Base-by-base conservation (phyloP, 2,888 invertebrate species). In the Lepidochrysops patricia region DNA sequence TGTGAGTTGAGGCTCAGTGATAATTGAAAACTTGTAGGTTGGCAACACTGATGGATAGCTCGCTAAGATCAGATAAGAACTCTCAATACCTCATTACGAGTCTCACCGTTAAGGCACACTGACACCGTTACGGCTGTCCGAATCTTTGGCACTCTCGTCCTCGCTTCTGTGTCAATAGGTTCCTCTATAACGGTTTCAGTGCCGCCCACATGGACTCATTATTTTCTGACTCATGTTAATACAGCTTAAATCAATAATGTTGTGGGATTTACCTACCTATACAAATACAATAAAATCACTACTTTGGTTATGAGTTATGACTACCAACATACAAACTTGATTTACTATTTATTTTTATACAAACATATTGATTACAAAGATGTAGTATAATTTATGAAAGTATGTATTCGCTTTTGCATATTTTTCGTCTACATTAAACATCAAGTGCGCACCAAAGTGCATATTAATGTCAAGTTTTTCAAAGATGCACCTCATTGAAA, bases 41-140 rank as follows among this genome's bases (percentile, higher is more conserved):
- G 7, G 12, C 2, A 43, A 43, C 43, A 43, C 19, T 43, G 19
- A 43, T 43, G 43, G 7, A 43, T 43, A 43, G 19, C 43, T 43
- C 15, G 6, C 13, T 43, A 9, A 19, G 12, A 15, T 37, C 37
- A 37, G 37, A 23, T 43, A 43, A 43, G 43, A 43, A 15, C 37
- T 43, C n/a, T 35, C 57, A 57, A 64, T 60, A 32, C 66, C 68
- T 62, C 57, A 61, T 62, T 60, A 68, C 68, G 74, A 64, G 68
- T 66, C 75, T 71, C 76, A 80, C 86, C 83, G 84, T 84, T 85
- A 84, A 67, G 74, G 75, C 86, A 84, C 66, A 82, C 80, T 87
- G 79, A 84, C 87, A 84, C 69, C 81, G 80, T 80, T 84, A 75
- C 73, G 72, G 69, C 68, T 69, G 69, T 73, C 72, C 65, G 73